Conservation (phyloP, 2,888 invertebrate species). For the Chloroclystis v-ata region DNA sequence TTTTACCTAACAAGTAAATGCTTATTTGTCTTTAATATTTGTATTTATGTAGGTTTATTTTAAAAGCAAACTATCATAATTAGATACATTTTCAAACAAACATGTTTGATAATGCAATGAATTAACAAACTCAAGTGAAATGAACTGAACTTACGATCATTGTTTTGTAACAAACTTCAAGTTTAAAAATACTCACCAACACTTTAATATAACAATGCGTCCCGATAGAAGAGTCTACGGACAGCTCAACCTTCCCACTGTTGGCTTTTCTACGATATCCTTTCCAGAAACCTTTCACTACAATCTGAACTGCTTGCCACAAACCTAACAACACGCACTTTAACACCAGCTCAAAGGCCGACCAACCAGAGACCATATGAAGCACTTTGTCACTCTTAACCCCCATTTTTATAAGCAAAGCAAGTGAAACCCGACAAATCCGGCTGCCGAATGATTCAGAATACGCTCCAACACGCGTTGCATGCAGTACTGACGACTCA, state of each 20-base stretch:
- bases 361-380: slow-evolving; percentile 59
- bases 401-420: no score
- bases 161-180: not conserved
- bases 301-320: slow-evolving; percentile 59
- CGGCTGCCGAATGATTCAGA: no score
- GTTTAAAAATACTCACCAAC: slow-evolving; percentile 45
- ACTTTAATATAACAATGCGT: slow-evolving; percentile 70
- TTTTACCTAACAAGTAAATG: no score
- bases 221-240: slow-evolving; percentile 64
- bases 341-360: slow-evolving; percentile 55
- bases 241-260: slow-evolving; percentile 53
- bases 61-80: no score
- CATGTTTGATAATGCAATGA: no score
- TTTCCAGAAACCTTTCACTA: slow-evolving; percentile 61
- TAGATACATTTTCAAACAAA: no score
- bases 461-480: no score
- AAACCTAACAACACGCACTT: slow-evolving; percentile 58
- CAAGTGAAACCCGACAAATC: no score
- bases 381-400: slow-evolving; percentile 45
- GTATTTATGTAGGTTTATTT: no score
- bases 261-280: slow-evolving; percentile 55
- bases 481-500: no score
- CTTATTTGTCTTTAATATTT: no score
- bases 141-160: not conserved
- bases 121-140: no score